phyloP scores from a whole-genome alignment of 30 jellyfish, hydroid and myxozoan species.

The Cassiopea andromeda region DNA sequence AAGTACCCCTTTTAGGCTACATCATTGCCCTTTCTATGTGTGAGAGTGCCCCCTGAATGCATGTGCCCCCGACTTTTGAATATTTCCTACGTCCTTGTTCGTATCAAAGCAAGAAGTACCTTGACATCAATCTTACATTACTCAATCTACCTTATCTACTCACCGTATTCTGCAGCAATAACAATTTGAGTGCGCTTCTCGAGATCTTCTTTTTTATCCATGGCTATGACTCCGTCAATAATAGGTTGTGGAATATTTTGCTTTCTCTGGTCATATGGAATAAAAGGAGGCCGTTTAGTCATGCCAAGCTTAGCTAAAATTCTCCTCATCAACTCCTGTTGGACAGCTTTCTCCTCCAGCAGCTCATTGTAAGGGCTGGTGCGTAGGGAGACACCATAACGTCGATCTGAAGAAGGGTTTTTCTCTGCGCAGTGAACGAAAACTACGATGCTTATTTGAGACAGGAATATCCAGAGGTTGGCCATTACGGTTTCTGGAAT shows the following conservation, averaged over 20 bases:
- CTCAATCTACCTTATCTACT: neutral
- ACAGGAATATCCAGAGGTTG: neutral
- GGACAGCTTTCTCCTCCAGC: conserved; percentile 16
- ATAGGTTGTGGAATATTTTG: conserved; percentile 65
- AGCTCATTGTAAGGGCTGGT: conserved; percentile 12
- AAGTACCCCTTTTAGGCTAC: too few species aligned
- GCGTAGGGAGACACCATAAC: neutral
- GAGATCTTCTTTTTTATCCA: neutral
- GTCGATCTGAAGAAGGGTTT: neutral
- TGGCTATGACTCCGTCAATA: conserved; percentile 44
- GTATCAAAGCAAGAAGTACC: too few species aligned
- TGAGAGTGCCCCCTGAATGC: too few species aligned
- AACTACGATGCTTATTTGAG: neutral
- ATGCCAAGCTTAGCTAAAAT: conserved; percentile 51
- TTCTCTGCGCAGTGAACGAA: neutral
- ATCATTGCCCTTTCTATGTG: too few species aligned
- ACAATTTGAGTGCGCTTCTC: conserved; percentile 23
- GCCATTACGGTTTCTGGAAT: neutral
- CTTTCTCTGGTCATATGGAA: conserved; percentile 45
- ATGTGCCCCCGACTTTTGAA: too few species aligned
- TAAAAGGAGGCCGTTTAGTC: conserved; percentile 66
- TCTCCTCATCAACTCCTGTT: conserved; percentile 47
- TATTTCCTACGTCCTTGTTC: too few species aligned
- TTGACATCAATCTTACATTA: too few species aligned
- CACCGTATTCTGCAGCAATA: conserved; percentile 57